phyloP scores from a whole-genome alignment of 1,140 invertebrate genomes.

The Archivesica marissinica region DNA sequence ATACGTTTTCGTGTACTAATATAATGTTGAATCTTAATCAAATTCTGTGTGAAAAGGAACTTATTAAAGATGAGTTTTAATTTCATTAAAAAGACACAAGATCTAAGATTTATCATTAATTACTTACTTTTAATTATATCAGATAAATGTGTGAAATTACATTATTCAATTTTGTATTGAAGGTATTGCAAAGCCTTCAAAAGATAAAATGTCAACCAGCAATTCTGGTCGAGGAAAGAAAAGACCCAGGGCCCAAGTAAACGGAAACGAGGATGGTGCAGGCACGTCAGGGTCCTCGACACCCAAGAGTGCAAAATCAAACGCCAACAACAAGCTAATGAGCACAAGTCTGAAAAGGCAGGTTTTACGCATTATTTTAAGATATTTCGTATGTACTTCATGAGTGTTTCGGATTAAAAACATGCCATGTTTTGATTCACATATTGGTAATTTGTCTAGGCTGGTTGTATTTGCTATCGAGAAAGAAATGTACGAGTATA shows the following conservation, averaged over 20 bases:
- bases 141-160: background rate
- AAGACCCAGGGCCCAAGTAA: constrained; percentile 46
- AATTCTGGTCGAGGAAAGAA: constrained; percentile 54
- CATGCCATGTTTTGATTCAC: background rate
- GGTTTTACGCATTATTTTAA: background rate
- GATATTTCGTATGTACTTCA: background rate
- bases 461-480: constrained; percentile 7
- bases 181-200: too few species aligned
- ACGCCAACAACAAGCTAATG: constrained; percentile 58
- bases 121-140: too few species aligned
- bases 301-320: constrained; percentile 43
- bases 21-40: too few species aligned
- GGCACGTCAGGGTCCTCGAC: constrained; percentile 24
- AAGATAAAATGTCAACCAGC: constrained; percentile 48
- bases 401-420: background rate
- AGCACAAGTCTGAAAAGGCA: constrained; percentile 55
- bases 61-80: too few species aligned
- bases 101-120: too few species aligned
- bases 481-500: too few species aligned
- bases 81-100: too few species aligned
- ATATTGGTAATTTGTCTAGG: constrained; percentile 3
- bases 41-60: too few species aligned
- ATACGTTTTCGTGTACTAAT: too few species aligned
- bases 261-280: constrained; percentile 52
- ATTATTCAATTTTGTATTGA: background rate